These are phyloP conservation scores for Stercorarius parasiticus DNA, from an alignment of 2,113 vertebrate genomes.

Conservation along the genomic window DNA sequence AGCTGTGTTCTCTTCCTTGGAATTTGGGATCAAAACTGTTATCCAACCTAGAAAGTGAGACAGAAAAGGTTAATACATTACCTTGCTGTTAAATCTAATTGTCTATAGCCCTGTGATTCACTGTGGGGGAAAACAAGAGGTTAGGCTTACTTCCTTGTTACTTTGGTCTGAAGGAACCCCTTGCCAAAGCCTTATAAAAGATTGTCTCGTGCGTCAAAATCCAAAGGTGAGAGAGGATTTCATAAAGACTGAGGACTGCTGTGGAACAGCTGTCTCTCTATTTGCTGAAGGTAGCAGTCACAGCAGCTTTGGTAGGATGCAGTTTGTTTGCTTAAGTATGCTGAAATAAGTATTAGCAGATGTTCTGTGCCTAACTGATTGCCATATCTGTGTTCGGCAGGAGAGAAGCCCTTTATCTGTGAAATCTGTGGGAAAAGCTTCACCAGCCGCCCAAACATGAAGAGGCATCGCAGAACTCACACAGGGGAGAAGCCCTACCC, in stretches of 20 bases:
- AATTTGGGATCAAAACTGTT: neutral
- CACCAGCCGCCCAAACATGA: constrained; percentile 99
- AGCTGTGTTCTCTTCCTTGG: neutral
- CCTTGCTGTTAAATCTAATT: neutral
- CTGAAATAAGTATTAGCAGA: neutral
- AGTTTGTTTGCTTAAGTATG: neutral
- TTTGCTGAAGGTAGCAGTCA: neutral
- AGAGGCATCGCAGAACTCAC: constrained; percentile 94
- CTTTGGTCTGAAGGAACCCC: neutral
- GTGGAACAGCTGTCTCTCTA: neutral
- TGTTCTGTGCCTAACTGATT: neutral
- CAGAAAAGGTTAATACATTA: neutral
- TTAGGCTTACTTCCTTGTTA: neutral
- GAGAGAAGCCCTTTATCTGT: constrained; percentile 98
- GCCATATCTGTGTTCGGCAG: constrained; percentile 61
- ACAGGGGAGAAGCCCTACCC: constrained; percentile 98
- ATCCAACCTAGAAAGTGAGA: neutral
- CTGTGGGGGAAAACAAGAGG: neutral
- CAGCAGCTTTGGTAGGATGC: neutral
- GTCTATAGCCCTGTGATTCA: neutral
- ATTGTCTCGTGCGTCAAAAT: neutral
- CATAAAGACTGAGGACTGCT: too few species aligned
- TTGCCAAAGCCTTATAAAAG: neutral
- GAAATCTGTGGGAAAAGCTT: constrained; percentile 99
- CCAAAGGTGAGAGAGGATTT: neutral